Percentiles rank a stretch among this genome's conserved stretches.
phyloP scores from a whole-genome alignment of 1,140 invertebrate species.

The Drosophila miranda region DNA sequence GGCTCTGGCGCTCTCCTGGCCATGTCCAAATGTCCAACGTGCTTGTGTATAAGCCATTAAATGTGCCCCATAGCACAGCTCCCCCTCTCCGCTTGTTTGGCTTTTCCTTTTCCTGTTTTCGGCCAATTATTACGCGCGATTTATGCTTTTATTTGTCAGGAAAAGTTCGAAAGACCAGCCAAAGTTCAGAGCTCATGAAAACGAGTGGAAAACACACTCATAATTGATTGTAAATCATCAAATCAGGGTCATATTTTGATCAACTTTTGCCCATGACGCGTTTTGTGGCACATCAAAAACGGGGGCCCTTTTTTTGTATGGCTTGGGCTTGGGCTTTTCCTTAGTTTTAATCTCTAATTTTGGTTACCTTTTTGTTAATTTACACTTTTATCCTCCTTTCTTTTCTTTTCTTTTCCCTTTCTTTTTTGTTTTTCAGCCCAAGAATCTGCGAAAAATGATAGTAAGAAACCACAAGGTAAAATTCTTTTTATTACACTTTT shows the following conservation, averaged over 20 bases:
- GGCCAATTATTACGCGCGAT: conserved; percentile 80
- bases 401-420: conserved; percentile 48
- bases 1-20: conserved; percentile 24
- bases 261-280: conserved; percentile 26
- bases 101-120: conserved; percentile 55
- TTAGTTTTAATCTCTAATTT: conserved; percentile 9
- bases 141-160: conserved; percentile 79
- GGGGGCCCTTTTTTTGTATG: conserved; percentile 11
- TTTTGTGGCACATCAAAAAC: conserved; percentile 17
- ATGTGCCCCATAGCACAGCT: conserved; percentile 41
- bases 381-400: conserved; percentile 25
- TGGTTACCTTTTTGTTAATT: conserved; percentile 26
- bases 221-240: conserved; percentile 58
- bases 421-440: conserved; percentile 80
- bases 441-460: conserved; percentile 82
- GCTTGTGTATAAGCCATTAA: conserved; percentile 73
- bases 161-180: conserved; percentile 13
- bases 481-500: conserved; percentile 36
- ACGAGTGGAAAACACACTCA: conserved; percentile 9
- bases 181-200: conserved; percentile 11
- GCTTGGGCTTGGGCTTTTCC: conserved; percentile 7
- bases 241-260: conserved; percentile 35
- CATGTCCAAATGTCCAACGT: conserved; percentile 49
- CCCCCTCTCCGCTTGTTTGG: conserved; percentile 32
- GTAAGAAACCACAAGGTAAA: conserved; percentile 82